Conservation (phyloP, 2,113 vertebrate genomes). For the Cryptoleucopteryx plumbea region DNA sequence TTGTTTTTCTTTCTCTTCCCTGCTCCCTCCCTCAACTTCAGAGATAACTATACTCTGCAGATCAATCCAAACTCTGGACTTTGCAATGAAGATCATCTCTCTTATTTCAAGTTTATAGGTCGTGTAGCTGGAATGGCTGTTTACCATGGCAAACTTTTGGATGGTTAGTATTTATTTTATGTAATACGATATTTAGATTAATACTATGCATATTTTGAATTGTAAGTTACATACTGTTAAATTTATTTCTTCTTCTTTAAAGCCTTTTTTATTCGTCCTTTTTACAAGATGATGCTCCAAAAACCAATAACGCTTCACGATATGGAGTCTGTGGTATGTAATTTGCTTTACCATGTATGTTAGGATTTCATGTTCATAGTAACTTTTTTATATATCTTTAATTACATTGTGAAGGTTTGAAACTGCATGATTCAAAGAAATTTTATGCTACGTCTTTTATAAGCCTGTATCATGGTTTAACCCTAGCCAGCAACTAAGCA, state of each 20-base stretch:
- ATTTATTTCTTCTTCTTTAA: constrained; percentile 45
- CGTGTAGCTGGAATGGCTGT: constrained; percentile 98
- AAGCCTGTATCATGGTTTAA: not conserved
- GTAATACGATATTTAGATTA: not conserved
- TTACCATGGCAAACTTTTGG: constrained; percentile 94
- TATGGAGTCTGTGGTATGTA: constrained; percentile 98
- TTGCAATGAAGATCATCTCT: constrained; percentile 97
- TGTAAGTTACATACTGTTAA: not conserved
- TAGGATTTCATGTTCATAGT: not conserved
- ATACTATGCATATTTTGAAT: not conserved
- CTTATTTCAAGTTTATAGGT: constrained; percentile 98
- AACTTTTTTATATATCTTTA: not conserved
- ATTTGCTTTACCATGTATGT: not conserved
- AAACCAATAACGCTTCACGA: constrained; percentile 92
- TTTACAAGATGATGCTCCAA: constrained; percentile 99
- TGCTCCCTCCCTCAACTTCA: constrained; percentile 63
- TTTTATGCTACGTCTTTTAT: not conserved
- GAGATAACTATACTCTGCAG: constrained; percentile 98
- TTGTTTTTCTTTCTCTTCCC: constrained; percentile 34
- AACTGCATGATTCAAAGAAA: not conserved
- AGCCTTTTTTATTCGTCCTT: constrained; percentile 98
- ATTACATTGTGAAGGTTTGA: not conserved
- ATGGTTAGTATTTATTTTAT: constrained; percentile 79
- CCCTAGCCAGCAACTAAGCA: not conserved
- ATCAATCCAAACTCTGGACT: constrained; percentile 98